phyloP scores from a whole-genome alignment of 2,888 invertebrate species.

The Lasioglossum zephyrum region DNA sequence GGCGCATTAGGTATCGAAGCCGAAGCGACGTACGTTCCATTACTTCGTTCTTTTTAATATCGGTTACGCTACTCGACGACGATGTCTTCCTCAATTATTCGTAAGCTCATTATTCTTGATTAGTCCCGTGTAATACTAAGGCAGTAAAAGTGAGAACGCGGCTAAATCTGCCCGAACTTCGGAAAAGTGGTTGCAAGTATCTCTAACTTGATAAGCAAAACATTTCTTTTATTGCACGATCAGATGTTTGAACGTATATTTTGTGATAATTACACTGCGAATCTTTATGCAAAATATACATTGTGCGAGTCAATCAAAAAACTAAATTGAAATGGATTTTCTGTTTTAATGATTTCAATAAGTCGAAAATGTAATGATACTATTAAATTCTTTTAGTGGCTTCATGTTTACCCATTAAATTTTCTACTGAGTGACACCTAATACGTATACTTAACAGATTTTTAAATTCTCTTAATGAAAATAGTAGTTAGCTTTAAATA shows the following conservation, averaged over 20 bases:
- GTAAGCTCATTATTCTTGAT: conserved; percentile 60
- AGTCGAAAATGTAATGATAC: background rate
- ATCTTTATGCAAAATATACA: background rate
- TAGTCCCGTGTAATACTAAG: conserved; percentile 34
- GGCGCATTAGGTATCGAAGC: conserved; percentile 47
- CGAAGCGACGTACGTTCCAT: conserved; percentile 21
- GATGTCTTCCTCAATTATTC: conserved; percentile 66
- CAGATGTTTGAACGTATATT: background rate
- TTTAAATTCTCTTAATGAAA: background rate
- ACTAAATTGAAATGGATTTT: background rate
- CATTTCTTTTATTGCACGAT: background rate
- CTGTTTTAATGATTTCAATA: too few relatives aligned
- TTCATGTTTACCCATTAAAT: background rate
- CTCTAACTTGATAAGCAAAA: background rate
- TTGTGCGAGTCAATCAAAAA: background rate
- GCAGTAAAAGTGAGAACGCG: conserved; percentile 52
- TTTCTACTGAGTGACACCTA: background rate
- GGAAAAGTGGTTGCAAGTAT: conserved; percentile 5
- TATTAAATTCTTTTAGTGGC: background rate
- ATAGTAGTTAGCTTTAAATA: background rate
- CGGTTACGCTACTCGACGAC: conserved; percentile 41
- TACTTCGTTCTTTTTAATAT: conserved; percentile 42
- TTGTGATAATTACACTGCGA: background rate
- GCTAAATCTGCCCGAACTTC: conserved; percentile 4
- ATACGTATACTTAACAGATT: background rate